Evolutionary conservation across 2,888 invertebrate genomes (phyloP).

Genomic region (Gnatocerus cornutus): DNA sequence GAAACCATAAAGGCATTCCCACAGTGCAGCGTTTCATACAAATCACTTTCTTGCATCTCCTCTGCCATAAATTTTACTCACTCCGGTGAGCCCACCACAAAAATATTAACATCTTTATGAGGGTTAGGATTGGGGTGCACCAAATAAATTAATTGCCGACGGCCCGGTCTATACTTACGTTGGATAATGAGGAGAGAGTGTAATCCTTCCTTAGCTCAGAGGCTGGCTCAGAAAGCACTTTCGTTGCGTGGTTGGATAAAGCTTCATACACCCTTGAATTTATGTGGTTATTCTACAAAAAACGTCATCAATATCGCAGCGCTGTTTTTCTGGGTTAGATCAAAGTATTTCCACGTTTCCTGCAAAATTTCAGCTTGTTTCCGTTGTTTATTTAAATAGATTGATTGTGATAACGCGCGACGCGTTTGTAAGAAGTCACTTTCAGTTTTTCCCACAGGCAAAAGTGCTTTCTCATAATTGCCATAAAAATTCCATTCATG

Average conservation of each 20-base stretch:
- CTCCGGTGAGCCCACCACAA: not conserved
- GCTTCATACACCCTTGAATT: constrained; percentile 63
- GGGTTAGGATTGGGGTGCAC: constrained; percentile 6
- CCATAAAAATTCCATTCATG: constrained; percentile 23
- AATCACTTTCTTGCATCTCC: not conserved
- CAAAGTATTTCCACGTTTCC: too few relatives aligned
- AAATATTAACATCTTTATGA: constrained; percentile 36
- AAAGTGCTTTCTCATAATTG: constrained; percentile 18
- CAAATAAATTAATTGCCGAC: constrained; percentile 47
- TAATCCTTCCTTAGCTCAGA: constrained; percentile 54
- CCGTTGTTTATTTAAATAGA: too few relatives aligned
- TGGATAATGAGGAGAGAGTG: constrained; percentile 50
- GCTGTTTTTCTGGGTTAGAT: too few relatives aligned
- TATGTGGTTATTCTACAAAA: constrained; percentile 58
- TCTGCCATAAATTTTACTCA: constrained; percentile 1
- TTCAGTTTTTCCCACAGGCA: not conserved
- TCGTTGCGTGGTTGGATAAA: constrained; percentile 62
- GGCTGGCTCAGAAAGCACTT: constrained; percentile 62
- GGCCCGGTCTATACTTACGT: constrained; percentile 44
- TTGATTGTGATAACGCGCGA: constrained; percentile 1
- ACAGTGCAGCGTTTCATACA: too few relatives aligned
- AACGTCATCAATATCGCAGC: constrained; percentile 47
- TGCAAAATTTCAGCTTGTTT: too few relatives aligned
- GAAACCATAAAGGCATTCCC: too few relatives aligned
- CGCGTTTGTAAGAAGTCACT: not conserved